These are phyloP conservation scores for Eulemur albifrons DNA, from an alignment of 2,797 vertebrate genomes.

Conservation along the genomic window DNA sequence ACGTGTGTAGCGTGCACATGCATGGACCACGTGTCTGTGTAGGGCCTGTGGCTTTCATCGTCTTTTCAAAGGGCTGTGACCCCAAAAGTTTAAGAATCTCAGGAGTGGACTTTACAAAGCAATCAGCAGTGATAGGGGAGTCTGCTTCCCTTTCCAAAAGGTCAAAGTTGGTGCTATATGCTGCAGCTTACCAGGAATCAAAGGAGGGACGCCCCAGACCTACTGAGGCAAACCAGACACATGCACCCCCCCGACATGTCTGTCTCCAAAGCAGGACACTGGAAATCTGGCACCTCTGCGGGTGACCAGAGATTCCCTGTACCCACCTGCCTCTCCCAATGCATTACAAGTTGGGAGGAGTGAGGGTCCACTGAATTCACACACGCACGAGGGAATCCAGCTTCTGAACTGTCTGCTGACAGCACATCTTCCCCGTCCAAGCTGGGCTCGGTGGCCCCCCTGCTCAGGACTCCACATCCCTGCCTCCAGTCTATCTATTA, in stretches of 20 bases:
- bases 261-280: not conserved
- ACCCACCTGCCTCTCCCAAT: not conserved
- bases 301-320: not conserved
- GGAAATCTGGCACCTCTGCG: not conserved
- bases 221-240: not conserved
- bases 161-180: fast-evolving
- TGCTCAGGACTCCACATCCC: not conserved
- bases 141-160: not conserved
- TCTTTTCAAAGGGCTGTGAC: not conserved
- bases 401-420: not conserved
- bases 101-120: not conserved
- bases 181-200: not conserved
- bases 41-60: not conserved
- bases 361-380: not conserved
- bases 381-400: not conserved
- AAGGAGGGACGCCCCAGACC: not conserved
- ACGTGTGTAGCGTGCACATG: fast-evolving
- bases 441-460: not conserved
- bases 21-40: fast-evolving
- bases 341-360: not conserved
- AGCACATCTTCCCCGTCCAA: not conserved
- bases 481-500: not conserved
- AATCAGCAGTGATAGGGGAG: not conserved
- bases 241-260: not conserved
- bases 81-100: not conserved